Evolutionary conservation across 2,113 vertebrate genomes (phyloP).

Genomic region (Gymnobelideus leadbeateri): DNA sequence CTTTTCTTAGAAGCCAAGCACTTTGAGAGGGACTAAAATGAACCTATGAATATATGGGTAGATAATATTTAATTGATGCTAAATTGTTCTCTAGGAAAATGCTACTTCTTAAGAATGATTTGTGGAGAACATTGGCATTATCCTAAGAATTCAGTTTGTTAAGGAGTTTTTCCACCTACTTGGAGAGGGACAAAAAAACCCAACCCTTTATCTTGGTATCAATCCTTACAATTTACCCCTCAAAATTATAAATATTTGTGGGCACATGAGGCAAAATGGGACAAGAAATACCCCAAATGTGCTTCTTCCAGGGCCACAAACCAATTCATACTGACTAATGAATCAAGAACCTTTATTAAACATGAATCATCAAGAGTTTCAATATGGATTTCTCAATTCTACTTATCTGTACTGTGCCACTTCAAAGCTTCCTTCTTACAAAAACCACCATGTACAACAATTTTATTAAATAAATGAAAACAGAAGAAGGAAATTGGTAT

Average conservation of each 20-base stretch:
- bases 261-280: neutral
- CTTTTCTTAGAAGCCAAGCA: constrained; percentile 71
- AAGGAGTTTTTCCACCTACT: neutral
- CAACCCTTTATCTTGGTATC: neutral
- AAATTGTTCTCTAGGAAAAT: constrained; percentile 4
- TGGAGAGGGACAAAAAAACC: neutral
- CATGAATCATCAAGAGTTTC: neutral
- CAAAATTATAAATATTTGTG: neutral
- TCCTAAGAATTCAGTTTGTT: constrained; percentile 4
- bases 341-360: neutral
- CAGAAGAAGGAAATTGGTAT: neutral
- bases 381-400: neutral
- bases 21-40: constrained; percentile 56
- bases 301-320: neutral
- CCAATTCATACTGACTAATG: neutral
- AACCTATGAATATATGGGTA: constrained; percentile 41
- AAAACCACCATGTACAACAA: neutral
- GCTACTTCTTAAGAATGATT: constrained; percentile 11
- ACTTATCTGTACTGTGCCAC: neutral
- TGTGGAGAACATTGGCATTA: neutral
- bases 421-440: neutral
- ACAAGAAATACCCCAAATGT: neutral
- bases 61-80: constrained; percentile 13
- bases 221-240: neutral
- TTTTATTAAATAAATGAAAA: constrained; percentile 10